Evolutionary conservation across 2,797 vertebrate species (phyloP).

Genomic region (Mus spretus): DNA sequence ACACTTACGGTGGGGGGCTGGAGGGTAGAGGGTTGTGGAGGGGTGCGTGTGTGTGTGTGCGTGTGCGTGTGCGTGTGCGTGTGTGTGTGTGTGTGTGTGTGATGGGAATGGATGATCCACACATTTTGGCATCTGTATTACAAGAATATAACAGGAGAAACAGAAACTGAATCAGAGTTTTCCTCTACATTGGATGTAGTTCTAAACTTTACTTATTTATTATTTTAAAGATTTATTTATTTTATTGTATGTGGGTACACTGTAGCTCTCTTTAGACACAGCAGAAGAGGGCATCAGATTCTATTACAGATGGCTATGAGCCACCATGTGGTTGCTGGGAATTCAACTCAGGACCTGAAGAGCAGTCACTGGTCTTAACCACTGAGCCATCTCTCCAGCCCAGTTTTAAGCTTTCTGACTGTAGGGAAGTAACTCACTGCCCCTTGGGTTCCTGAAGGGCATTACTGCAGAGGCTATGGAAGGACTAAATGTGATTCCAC

Average conservation of each 20-base stretch:
- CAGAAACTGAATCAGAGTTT: background rate
- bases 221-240: background rate
- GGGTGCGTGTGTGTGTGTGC: too few species aligned
- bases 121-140: background rate
- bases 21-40: background rate
- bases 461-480: background rate
- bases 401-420: constrained; percentile 7
- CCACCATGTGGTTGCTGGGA: background rate
- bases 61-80: too few species aligned
- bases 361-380: background rate
- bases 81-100: too few species aligned
- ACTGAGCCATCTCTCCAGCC: background rate
- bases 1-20: too few species aligned
- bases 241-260: background rate
- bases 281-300: background rate
- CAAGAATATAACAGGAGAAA: background rate
- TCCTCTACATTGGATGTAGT: background rate
- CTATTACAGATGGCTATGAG: background rate
- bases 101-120: too few species aligned
- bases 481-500: constrained; percentile 21
- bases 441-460: background rate
- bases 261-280: background rate
- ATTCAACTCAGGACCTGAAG: background rate
- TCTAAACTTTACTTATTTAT: background rate
- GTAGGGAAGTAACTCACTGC: background rate